Conservation (phyloP, 2,113 vertebrate genomes). For the Aviceda subcristata region DNA sequence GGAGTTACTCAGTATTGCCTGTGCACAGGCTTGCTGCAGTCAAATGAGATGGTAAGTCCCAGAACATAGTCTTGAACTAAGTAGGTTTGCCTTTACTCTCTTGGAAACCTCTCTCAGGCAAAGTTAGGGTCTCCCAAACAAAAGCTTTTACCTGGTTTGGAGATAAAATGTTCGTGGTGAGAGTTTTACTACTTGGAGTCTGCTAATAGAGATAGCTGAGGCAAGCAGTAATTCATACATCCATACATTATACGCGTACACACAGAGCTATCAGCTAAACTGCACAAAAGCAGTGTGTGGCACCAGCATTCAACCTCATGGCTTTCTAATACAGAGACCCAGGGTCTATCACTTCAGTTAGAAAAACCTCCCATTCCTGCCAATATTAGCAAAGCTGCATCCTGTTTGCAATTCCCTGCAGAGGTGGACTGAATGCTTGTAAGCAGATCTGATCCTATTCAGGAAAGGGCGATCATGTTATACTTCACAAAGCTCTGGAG, state of each 20-base stretch:
- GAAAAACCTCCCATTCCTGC: background rate
- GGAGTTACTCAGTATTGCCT: background rate
- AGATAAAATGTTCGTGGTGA: background rate
- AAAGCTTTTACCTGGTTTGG: background rate
- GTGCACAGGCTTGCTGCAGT: background rate
- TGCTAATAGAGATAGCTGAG: background rate
- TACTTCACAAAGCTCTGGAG: background rate
- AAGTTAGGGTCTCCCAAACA: background rate
- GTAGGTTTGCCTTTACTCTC: background rate
- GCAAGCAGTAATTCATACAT: background rate
- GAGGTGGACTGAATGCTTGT: background rate
- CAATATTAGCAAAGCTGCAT: constrained; percentile 19
- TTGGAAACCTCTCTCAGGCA: background rate
- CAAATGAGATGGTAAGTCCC: background rate
- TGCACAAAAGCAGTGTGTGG: background rate
- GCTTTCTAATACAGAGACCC: background rate
- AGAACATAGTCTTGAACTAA: background rate
- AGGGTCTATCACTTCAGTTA: background rate
- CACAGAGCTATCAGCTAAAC: background rate
- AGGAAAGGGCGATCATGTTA: background rate
- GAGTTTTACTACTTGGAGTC: background rate
- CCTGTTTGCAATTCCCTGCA: background rate
- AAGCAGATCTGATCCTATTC: background rate
- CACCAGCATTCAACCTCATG: background rate
- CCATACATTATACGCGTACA: accelerated